Base-by-base conservation (phyloP, 2,888 invertebrate genomes). In the Portevinia maculata region DNA sequence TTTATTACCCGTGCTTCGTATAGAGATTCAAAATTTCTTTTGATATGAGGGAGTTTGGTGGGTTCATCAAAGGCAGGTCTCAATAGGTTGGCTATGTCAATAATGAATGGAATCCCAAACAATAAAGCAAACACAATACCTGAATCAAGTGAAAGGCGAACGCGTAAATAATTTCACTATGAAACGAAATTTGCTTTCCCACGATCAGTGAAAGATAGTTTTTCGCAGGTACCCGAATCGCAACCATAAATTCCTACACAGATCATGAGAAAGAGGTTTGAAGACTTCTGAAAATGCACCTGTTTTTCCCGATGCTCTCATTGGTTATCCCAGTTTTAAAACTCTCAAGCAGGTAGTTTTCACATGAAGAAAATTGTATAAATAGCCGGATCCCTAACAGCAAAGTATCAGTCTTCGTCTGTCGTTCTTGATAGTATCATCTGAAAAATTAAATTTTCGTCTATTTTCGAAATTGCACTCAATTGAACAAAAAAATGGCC, bases 381-480 rank as follows among this genome's bases (percentile, higher is more conserved):
- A 87, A 89, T 86, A 85, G 57, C 37, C 59, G 67, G 9, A 39
- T 50, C 19, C 19, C 24, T 11, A 5, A 21, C 7, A 13, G 59
- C 55, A 79, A 79, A 60, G 57, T 78, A 88, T 86, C 89, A 88
- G 85, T 86, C 84, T 55, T 62, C 71, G 30, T 37, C 73, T 78
- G 78, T 73, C 62, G 0, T 17, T 57, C 50, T 28, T 41, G 60
- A 67, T 67, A 73, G 78, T 48, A 76, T 53, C 67, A 73, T 48
- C 67, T 11, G 17, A 28, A 39, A 1, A 59, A 4, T 48, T 21
- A 17, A 13, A 21, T 64, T 32, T 44, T 52, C 11, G 21, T 30
- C 11, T 37, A 9, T 37, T 34, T 17, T 37, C 9, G 3, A 30
- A 28, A 48, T 9, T 13, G 7, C 34, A 39, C 57, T 52, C 52